phyloP scores from a whole-genome alignment of 2,113 vertebrate genomes.

The Aspiorhynchus laticeps region DNA sequence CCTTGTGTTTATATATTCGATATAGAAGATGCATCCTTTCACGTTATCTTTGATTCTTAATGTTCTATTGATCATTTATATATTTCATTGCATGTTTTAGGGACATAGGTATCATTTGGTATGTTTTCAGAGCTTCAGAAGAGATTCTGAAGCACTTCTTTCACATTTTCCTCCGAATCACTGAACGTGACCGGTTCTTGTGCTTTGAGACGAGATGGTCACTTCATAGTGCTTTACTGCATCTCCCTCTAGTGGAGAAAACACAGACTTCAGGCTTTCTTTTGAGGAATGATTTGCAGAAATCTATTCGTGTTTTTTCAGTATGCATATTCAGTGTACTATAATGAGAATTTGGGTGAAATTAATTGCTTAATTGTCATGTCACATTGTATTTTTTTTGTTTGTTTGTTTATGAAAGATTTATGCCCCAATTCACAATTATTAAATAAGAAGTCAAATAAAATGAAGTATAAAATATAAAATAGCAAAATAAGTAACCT shows the following conservation, averaged over 20 bases:
- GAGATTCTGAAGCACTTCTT: neutral
- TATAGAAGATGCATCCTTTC: neutral
- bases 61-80: no score
- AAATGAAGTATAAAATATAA: no score
- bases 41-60: neutral
- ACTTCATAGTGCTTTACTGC: neutral
- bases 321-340: neutral
- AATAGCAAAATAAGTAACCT: no score
- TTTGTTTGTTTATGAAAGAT: neutral
- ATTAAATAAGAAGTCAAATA: no score
- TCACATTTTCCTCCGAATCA: neutral
- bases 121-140: neutral
- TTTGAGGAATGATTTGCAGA: neutral
- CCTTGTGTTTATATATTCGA: no score
- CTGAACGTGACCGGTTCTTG: neutral
- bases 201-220: neutral
- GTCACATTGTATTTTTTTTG: neutral
- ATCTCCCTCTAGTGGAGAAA: conserved; percentile 64
- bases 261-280: neutral
- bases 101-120: no score
- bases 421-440: no score
- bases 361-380: neutral
- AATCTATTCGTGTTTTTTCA: neutral
- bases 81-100: no score
- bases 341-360: neutral